Evolutionary conservation across 2,797 vertebrate species (phyloP).

Genomic region (Neosilurus mollespiculum): DNA sequence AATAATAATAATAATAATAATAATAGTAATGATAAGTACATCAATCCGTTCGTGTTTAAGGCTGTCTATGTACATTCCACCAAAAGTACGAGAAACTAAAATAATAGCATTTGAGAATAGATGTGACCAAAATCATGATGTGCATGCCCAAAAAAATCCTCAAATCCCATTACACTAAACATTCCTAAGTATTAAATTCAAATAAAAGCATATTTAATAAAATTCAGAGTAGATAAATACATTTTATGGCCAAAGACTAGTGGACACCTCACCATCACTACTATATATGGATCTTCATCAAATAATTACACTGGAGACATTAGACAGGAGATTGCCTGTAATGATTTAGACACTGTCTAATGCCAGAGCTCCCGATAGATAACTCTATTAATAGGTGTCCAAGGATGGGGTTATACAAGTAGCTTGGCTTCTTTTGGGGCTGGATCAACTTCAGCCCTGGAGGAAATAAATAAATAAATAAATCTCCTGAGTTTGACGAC

Average conservation of each 20-base stretch:
- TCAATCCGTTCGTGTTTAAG: neutral
- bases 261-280: neutral
- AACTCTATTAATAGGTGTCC: too few relatives aligned
- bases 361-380: too few relatives aligned
- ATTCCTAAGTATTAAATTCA: neutral
- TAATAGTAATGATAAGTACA: slow-evolving; percentile 44
- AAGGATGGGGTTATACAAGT: too few relatives aligned
- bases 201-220: neutral
- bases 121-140: neutral
- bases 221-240: neutral
- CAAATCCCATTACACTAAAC: neutral
- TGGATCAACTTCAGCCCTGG: too few relatives aligned
- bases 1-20: slow-evolving; percentile 46
- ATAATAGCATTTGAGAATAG: neutral
- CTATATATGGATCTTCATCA: neutral
- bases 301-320: too few relatives aligned
- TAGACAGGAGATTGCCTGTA: neutral
- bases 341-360: too few relatives aligned
- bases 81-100: slow-evolving; percentile 34
- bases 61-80: neutral
- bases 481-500: too few relatives aligned
- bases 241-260: neutral
- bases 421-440: too few relatives aligned
- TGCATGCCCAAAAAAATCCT: neutral
- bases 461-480: too few relatives aligned